These are phyloP conservation scores for Cladopsammia gracilis DNA, from an alignment of 64 coral and sea anemone genomes.

Conservation along the genomic window DNA sequence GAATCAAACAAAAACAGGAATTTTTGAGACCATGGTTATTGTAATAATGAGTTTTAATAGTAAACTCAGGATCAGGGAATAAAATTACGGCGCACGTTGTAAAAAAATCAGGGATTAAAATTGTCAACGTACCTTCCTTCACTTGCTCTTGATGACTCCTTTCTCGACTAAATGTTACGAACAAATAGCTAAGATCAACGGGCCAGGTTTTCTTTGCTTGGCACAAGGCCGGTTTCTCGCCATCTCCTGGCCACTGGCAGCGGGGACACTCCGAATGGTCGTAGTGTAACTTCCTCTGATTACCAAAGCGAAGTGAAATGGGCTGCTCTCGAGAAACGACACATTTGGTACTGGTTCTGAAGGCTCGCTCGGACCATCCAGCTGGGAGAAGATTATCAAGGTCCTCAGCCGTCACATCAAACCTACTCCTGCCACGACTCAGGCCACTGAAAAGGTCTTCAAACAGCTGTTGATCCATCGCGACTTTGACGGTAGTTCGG, in stretches of 20 bases:
- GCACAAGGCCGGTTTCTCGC: conserved; percentile 5
- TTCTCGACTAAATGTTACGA: conserved; percentile 31
- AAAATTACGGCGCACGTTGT: too few species aligned
- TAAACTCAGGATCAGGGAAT: too few species aligned
- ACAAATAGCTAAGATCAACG: conserved; percentile 14
- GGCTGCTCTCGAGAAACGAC: conserved; percentile 9
- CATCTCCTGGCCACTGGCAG: conserved; percentile 31
- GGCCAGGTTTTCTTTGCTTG: conserved; percentile 43
- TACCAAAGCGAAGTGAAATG: neutral
- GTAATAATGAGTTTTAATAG: too few species aligned
- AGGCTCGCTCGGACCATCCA: conserved; percentile 39
- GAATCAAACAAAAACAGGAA: conserved; percentile 7
- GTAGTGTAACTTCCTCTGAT: neutral
- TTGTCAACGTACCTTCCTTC: conserved; percentile 20
- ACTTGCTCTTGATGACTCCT: conserved; percentile 18
- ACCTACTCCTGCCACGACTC: neutral
- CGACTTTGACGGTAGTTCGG: conserved; percentile 16
- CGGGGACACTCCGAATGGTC: conserved; percentile 38
- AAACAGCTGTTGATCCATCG: conserved; percentile 33
- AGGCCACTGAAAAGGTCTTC: conserved; percentile 8
- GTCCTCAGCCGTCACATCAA: conserved; percentile 23
- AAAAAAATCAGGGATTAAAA: too few species aligned
- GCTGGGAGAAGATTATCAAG: conserved; percentile 22
- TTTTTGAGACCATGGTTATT: neutral
- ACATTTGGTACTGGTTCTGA: conserved; percentile 14